Conservation (phyloP, 2,888 invertebrate genomes). For the Meliscaeva auricollis region DNA sequence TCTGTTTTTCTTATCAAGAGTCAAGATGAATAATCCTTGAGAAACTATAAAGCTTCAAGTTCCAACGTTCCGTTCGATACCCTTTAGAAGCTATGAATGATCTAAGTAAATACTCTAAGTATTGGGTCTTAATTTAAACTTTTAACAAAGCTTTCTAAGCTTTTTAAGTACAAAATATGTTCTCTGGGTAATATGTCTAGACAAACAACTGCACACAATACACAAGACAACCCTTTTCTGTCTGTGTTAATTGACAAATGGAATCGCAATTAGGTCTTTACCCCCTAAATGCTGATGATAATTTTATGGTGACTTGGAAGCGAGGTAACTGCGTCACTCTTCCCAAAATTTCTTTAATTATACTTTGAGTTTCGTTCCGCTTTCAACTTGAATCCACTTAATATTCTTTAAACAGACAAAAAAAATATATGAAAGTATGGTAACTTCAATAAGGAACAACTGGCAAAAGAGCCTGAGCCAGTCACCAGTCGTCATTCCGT, state of each 20-base stretch:
- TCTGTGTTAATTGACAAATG: conserved; percentile 53
- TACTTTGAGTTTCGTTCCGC: conserved; percentile 55
- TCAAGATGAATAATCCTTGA: too few relatives aligned
- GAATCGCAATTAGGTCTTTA: conserved; percentile 57
- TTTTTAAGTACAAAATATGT: not conserved
- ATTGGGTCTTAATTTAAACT: too few relatives aligned
- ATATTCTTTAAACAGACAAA: conserved; percentile 36
- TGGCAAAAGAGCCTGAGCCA: not conserved
- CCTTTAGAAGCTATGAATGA: too few relatives aligned
- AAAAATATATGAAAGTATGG: conserved; percentile 5
- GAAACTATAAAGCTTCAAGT: too few relatives aligned
- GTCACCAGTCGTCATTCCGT: not conserved
- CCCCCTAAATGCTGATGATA: not conserved
- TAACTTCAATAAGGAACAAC: conserved; percentile 30
- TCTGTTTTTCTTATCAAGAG: too few relatives aligned
- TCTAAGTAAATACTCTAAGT: too few relatives aligned
- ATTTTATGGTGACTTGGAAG: not conserved
- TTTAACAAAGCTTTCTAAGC: not conserved
- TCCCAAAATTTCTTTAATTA: conserved; percentile 57
- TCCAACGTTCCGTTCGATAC: too few relatives aligned
- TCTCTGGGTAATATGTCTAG: conserved; percentile 17
- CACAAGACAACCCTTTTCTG: not conserved
- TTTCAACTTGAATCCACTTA: conserved; percentile 54
- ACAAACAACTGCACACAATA: conserved; percentile 21
- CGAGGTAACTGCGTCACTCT: not conserved